Percentiles rank a stretch among this genome's conserved stretches.
Evolutionary conservation across 2,888 invertebrate genomes (phyloP).

Genomic region (Brassicogethes aeneus): DNA sequence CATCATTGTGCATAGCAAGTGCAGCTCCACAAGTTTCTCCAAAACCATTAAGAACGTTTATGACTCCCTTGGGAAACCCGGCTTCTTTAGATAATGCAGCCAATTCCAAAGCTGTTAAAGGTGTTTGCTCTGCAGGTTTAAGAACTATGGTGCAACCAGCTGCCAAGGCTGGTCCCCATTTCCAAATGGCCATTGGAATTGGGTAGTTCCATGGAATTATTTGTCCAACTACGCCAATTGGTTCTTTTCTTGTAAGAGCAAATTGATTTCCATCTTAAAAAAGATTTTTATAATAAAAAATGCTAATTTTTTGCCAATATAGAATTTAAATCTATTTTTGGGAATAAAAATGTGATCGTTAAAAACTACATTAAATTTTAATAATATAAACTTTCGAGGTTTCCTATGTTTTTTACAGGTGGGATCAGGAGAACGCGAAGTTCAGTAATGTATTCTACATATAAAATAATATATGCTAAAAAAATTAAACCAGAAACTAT

Average conservation of each 20-base stretch:
- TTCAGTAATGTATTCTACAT: too few species aligned
- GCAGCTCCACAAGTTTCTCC: constrained; percentile 70
- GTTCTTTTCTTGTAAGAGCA: constrained; percentile 60
- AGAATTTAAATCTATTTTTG: too few species aligned
- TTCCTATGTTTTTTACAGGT: too few species aligned
- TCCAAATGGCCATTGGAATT: constrained; percentile 74
- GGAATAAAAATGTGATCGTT: too few species aligned
- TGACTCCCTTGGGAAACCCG: constrained; percentile 71
- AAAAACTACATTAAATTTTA: too few species aligned
- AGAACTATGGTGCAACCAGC: constrained; percentile 66
- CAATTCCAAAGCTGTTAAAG: constrained; percentile 64
- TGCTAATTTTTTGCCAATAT: too few species aligned
- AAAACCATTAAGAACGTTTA: constrained; percentile 68
- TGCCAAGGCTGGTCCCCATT: constrained; percentile 58
- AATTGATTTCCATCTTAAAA: constrained; percentile 49
- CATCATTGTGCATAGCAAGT: constrained; percentile 55
- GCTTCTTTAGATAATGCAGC: constrained; percentile 68
- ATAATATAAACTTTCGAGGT: too few species aligned
- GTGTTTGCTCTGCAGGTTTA: constrained; percentile 82
- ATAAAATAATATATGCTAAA: too few species aligned
- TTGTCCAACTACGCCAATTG: constrained; percentile 70
- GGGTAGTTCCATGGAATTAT: constrained; percentile 82
- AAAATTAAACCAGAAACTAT: too few species aligned
- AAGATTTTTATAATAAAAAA: too few species aligned
- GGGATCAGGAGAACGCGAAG: too few species aligned